These are phyloP conservation scores for Syrphus vitripennis DNA, from an alignment of 2,888 invertebrate genomes.

Conservation along the genomic window DNA sequence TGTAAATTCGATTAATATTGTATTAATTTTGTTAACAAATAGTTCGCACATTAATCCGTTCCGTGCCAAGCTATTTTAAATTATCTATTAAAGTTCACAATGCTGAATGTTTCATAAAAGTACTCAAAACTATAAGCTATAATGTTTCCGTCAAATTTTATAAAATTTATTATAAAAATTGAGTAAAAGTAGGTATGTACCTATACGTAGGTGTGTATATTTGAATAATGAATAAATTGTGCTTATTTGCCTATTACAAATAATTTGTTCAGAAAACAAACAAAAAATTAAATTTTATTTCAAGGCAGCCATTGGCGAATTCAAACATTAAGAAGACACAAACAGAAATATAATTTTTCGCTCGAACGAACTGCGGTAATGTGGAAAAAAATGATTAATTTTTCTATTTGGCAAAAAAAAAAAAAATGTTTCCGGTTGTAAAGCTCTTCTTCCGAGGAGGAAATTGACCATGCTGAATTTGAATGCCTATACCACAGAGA, in stretches of 20 bases:
- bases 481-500: constrained; percentile 7
- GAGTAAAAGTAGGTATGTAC: no score
- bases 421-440: constrained; percentile 44
- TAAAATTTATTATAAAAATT: not conserved
- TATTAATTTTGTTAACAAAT: not conserved
- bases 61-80: not conserved
- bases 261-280: not conserved
- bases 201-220: no score
- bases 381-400: constrained; percentile 4
- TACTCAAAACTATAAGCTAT: not conserved
- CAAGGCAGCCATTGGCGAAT: constrained; percentile 27
- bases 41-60: not conserved
- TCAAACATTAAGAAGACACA: constrained; percentile 12
- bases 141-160: not conserved
- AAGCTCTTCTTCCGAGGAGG: constrained; percentile 36
- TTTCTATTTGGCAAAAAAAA: not conserved
- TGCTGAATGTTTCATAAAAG: not conserved
- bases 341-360: constrained; percentile 48
- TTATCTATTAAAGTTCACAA: not conserved
- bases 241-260: not conserved
- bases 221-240: no score
- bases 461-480: constrained; percentile 27
- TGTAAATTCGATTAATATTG: not conserved
- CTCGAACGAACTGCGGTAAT: constrained; percentile 41
- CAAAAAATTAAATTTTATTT: constrained; percentile 9